Conservation (phyloP, 1,140 invertebrate genomes). For the Drosophila micromelanica region DNA sequence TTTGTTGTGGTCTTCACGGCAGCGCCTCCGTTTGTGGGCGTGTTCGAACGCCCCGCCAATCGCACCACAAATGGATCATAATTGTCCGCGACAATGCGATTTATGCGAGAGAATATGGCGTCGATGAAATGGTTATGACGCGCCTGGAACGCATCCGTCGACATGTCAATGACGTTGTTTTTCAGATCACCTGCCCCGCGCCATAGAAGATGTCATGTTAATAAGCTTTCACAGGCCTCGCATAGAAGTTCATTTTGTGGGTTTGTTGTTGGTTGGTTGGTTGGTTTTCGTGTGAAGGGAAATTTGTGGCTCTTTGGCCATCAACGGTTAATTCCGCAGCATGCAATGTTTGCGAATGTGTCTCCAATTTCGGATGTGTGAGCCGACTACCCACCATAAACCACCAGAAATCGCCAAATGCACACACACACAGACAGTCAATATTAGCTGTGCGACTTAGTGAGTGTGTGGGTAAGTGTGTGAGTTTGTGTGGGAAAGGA, state of each 20-base stretch:
- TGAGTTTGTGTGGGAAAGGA: constrained; percentile 6
- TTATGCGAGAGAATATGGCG: constrained; percentile 91
- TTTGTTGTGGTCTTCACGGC: constrained; percentile 40
- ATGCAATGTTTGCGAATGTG: constrained; percentile 50
- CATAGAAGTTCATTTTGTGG: constrained; percentile 43
- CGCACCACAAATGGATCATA: constrained; percentile 93
- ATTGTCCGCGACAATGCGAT: constrained; percentile 89
- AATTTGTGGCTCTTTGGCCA: constrained; percentile 14
- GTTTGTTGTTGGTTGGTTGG: constrained; percentile 9
- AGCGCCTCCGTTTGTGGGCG: constrained; percentile 19
- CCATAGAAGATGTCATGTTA: constrained; percentile 53
- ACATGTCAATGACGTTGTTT: constrained; percentile 83
- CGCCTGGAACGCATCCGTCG: constrained; percentile 79
- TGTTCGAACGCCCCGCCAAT: constrained; percentile 86
- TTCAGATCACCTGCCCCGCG: constrained; percentile 75
- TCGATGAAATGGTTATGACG: constrained; percentile 92
- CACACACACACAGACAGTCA: constrained; percentile 14
- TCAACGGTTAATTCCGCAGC: constrained; percentile 31
- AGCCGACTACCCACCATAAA: constrained; percentile 6
- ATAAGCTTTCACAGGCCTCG: constrained; percentile 40
- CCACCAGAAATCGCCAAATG: constrained; percentile 31
- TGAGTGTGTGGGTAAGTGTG: constrained; percentile 1
- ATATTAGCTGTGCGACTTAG: constrained; percentile 11
- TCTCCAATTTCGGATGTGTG: constrained; percentile 62
- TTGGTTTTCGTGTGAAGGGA: constrained; percentile 12